Percentiles rank a stretch among this genome's conserved stretches.
phyloP scores from a whole-genome alignment of 35 echinoderm and acorn worm species.

The Apostichopus japonicus region DNA sequence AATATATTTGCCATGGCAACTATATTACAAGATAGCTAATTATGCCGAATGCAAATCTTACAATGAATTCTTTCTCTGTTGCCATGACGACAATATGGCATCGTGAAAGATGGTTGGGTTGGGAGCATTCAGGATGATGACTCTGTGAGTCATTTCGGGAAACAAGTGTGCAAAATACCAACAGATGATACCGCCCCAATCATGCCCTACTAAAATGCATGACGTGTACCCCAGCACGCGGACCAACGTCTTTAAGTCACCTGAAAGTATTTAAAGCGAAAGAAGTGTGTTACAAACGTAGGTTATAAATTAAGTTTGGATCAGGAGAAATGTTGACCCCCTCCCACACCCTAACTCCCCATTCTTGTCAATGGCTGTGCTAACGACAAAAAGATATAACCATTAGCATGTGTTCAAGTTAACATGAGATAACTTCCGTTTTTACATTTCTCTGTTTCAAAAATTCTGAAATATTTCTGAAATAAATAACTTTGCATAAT shows the following conservation, averaged over 20 bases:
- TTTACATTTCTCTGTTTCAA: no score
- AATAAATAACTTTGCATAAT: no score
- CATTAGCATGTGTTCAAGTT: no score
- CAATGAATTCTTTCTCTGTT: constrained; percentile 61
- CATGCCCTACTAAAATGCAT: constrained; percentile 66
- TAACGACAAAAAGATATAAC: no score
- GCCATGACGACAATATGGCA: constrained; percentile 19
- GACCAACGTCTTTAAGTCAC: constrained; percentile 58
- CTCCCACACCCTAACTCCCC: no score
- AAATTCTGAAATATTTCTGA: no score
- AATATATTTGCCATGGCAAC: no score
- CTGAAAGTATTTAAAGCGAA: constrained; percentile 21
- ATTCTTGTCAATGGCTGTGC: no score
- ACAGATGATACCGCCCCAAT: constrained; percentile 62
- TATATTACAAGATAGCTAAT: no score
- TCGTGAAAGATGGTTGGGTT: constrained; percentile 61
- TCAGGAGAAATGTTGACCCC: no score
- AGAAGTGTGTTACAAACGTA: no score
- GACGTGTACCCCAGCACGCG: constrained; percentile 53
- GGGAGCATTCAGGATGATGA: constrained; percentile 63
- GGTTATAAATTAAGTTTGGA: neutral
- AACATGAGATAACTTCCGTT: no score
- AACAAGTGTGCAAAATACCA: constrained; percentile 56
- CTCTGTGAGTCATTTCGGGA: constrained; percentile 66
- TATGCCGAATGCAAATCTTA: constrained; percentile 31